Base-by-base conservation (phyloP, 2,113 vertebrate species). In the Dasyprocta punctata region DNA sequence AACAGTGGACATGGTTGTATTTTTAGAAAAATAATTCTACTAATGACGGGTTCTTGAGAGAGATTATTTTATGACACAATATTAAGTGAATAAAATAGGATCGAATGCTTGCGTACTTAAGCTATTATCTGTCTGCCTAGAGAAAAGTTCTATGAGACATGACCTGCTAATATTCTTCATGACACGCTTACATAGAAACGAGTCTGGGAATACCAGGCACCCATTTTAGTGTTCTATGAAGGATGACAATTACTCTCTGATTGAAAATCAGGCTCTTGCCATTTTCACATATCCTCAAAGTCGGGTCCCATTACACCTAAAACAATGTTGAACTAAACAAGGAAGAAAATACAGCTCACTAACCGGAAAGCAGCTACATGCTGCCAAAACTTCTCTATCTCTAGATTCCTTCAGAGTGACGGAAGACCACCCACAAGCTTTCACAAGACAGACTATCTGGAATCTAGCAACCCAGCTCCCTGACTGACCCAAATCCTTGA, bases 341-440 rank as follows among this genome's bases (percentile, higher is more conserved):
- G 94, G 52, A 93, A 97, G 90, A 69, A 98, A 98, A 88, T 47
- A 82, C 90, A 61, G 96, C 20, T 67, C 91, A 60, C 94, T 97
- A 95, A 92, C 61, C 94, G 95, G 96, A 96, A 97, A 97, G 47
- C 41, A 60, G 16, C 38, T 80, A 36, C 65, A 33, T 56, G 94
- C 47, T 97, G 97, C 94, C 98, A 98, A 95, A 77, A 92, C 83
- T 86, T 92, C 95, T 86, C 52, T 86, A 41, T 94, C 84, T 19
- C 86, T 96, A 96, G 95, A 98, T 98, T 98, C 95, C 94, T 1
- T 96, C 61, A 93, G 54, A 96, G 97, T 97, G 97, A 98, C 54
- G 63, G 83, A 97, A 96, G 98, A 97, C 98, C 98, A 98, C 98
- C 96, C 98, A 98, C 96, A 85, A 36, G 77, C 82, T 98, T 69